phyloP scores from a whole-genome alignment of 2,113 vertebrate species.

The Copsychus sechellarum region DNA sequence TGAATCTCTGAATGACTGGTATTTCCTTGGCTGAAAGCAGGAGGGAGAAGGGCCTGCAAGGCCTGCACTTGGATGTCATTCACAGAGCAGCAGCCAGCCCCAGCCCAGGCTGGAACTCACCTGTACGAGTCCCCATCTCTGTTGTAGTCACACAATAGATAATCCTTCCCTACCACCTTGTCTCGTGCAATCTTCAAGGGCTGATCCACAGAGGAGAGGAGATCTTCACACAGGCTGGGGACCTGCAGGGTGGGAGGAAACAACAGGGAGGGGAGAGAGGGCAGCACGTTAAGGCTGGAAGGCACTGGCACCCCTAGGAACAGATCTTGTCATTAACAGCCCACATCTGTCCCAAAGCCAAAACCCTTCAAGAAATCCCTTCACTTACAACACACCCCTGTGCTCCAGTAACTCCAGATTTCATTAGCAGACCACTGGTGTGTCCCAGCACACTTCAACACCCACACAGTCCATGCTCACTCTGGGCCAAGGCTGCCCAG shows the following conservation, averaged over 20 bases:
- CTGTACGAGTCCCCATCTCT: slow-evolving; percentile 98
- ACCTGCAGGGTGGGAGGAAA: slow-evolving; percentile 75
- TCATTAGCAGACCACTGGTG: slow-evolving; percentile 18
- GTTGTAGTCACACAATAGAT: slow-evolving; percentile 98
- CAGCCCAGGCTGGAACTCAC: slow-evolving; percentile 59
- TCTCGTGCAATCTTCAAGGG: slow-evolving; percentile 97
- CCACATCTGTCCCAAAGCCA: not conserved
- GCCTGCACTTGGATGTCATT: fast-evolving
- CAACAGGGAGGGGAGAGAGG: not conserved
- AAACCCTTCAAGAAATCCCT: not conserved
- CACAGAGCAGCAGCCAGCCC: not conserved
- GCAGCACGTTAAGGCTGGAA: not conserved
- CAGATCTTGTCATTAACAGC: not conserved
- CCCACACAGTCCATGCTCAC: not conserved
- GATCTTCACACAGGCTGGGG: slow-evolving; percentile 95
- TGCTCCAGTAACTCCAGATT: not conserved
- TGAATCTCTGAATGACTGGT: not conserved
- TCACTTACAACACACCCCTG: not conserved
- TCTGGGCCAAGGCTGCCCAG: slow-evolving; percentile 24
- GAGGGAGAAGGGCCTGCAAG: not conserved
- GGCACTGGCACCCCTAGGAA: not conserved
- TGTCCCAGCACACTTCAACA: slow-evolving; percentile 24
- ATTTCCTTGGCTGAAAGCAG: not conserved
- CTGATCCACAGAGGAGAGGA: slow-evolving; percentile 98
- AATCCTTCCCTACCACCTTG: slow-evolving; percentile 97